Evolutionary conservation across 2,888 invertebrate species (phyloP), one percentile per base, ranked within the genome.

Genomic region (Pseudeuparius sepicola): DNA sequence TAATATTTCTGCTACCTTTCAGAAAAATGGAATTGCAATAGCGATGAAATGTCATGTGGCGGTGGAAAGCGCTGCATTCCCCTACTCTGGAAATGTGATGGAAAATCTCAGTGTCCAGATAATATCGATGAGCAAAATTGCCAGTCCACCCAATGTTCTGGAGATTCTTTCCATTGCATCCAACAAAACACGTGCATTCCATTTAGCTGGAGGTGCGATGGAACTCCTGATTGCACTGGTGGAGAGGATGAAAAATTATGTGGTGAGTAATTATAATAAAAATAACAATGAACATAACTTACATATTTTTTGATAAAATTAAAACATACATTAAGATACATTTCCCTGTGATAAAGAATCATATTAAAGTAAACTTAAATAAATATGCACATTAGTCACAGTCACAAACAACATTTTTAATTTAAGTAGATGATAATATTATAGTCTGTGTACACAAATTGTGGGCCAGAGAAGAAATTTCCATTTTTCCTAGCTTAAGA

Each of bases 171-270:
- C 53, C 63, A 68, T 11, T 77, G 77, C 43, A 61, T 67, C 1
- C 63, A 60, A 9, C 70, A 74, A 48, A 66, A 68, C 23, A 65
- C 70, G 50, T 77, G 77, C 52, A 69, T 76, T 39, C 70, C 72
- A 1, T 58, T 62, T 34, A 66, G 67, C 2, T 70, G 69, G 66
- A 60, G 65, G 26, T 76, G 76, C 48, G 71, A 77, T 51, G 73
- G 74, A 3, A 53, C 65, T 40, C 43, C 58, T 2, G 74, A 75
- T 45, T 75, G 75, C 48, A 46, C 56, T 2, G 61, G 64, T 42
- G 71, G 65, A 2, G 72, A 73, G 44, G 75, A 75, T 47, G 75
- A 75, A 52, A 64, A 66, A 40, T 47, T 68, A 16, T 73, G 73
- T 49, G 63, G 65, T 63, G 51, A 49, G 54, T 45, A 20, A 28